These are phyloP conservation scores for Eupeodes corollae DNA, from an alignment of 1,140 invertebrate genomes.

Conservation along the genomic window DNA sequence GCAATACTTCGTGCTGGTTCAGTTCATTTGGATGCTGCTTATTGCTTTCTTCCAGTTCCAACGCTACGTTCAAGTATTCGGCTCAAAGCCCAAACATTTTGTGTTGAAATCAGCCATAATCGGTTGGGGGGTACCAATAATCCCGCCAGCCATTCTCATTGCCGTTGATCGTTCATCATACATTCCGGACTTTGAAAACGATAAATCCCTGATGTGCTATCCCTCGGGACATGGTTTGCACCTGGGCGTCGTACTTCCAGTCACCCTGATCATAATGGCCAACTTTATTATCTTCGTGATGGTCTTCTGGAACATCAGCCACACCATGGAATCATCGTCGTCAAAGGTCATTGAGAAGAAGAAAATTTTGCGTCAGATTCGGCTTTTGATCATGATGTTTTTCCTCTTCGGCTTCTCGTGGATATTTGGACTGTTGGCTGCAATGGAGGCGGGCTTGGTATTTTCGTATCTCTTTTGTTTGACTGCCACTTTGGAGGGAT, in stretches of 20 bases:
- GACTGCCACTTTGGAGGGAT: slow-evolving; percentile 50
- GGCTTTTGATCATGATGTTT: slow-evolving; percentile 47
- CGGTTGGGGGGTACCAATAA: slow-evolving; percentile 43
- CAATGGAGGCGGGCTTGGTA: slow-evolving; percentile 38
- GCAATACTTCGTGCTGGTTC: slow-evolving; percentile 49
- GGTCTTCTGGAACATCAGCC: slow-evolving; percentile 44
- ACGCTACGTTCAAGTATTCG: slow-evolving; percentile 47
- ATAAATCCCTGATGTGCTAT: slow-evolving; percentile 41
- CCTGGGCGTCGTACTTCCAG: slow-evolving; percentile 43
- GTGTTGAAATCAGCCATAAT: slow-evolving; percentile 41
- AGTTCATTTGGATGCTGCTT: slow-evolving; percentile 55
- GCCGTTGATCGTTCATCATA: slow-evolving; percentile 41
- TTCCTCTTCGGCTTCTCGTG: slow-evolving; percentile 51
- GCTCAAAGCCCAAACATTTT: slow-evolving; percentile 40
- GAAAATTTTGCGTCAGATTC: slow-evolving; percentile 43
- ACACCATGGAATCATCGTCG: slow-evolving; percentile 38
- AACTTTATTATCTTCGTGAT: slow-evolving; percentile 46
- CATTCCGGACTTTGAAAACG: slow-evolving; percentile 25
- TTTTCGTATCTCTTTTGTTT: slow-evolving; percentile 51
- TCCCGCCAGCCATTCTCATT: slow-evolving; percentile 42
- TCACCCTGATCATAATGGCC: slow-evolving; percentile 41
- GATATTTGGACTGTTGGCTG: slow-evolving; percentile 49
- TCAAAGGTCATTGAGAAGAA: slow-evolving; percentile 37
- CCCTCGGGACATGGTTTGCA: slow-evolving; percentile 43
- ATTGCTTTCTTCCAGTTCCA: slow-evolving; percentile 51